These are phyloP conservation scores for Geococcyx californianus DNA, from an alignment of 2,113 vertebrate genomes.

Conservation along the genomic window DNA sequence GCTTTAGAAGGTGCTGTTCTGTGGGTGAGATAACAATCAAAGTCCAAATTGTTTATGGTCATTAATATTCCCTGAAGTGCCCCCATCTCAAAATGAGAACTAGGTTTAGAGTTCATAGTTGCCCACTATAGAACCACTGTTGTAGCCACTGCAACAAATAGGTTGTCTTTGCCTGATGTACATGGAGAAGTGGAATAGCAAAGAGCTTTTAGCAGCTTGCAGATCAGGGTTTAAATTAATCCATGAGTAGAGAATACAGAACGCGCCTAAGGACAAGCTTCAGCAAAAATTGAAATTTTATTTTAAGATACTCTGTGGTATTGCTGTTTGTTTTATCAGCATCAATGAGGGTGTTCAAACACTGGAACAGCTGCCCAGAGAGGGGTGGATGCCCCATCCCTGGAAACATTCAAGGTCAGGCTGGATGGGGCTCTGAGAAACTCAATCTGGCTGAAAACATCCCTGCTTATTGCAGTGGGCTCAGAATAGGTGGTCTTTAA, in stretches of 20 bases:
- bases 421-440: neutral
- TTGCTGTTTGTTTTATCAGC: neutral
- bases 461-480: neutral
- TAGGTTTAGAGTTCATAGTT: neutral
- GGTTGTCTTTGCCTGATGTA: neutral
- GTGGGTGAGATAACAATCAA: neutral
- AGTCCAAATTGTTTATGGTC: neutral
- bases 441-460: neutral
- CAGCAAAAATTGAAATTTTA: neutral
- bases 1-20: neutral
- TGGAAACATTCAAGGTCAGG: neutral
- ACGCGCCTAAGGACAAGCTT: neutral
- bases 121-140: neutral
- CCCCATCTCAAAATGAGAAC: neutral
- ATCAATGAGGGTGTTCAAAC: neutral
- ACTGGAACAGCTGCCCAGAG: neutral
- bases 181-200: neutral
- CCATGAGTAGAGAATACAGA: neutral
- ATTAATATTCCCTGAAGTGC: neutral
- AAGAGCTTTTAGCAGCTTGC: neutral
- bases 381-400: neutral
- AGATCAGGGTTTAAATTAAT: neutral
- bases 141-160: neutral
- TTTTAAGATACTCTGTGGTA: neutral
- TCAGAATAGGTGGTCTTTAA: neutral